Percentiles rank a stretch among this genome's conserved stretches.
phyloP scores from a whole-genome alignment of 1,140 invertebrate species.

The Archegozetes longisetosus region DNA sequence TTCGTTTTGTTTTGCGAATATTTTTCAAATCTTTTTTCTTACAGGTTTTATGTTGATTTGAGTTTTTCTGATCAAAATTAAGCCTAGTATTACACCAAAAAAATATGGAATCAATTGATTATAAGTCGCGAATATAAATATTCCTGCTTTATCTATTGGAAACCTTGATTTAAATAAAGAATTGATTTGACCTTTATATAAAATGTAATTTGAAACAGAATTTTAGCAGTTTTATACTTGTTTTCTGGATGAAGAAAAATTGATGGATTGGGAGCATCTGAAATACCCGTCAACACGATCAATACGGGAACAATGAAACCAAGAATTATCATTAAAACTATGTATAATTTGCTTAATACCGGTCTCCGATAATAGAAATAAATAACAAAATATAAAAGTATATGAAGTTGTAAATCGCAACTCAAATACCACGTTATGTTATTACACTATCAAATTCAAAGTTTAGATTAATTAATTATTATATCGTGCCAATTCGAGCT shows the following conservation, averaged over 20 bases:
- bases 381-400: constrained; percentile 5
- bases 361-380: not conserved
- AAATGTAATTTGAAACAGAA: too few species aligned
- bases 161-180: too few species aligned
- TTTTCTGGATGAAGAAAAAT: constrained; percentile 8
- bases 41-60: not conserved
- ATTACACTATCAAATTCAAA: constrained; percentile 3
- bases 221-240: not conserved
- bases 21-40: too few species aligned
- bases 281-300: constrained; percentile 1
- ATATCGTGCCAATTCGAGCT: too few species aligned
- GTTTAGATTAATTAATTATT: not conserved
- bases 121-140: constrained; percentile 10
- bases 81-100: constrained; percentile 3
- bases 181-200: too few species aligned
- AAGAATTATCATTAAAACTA: not conserved
- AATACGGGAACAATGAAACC: not conserved
- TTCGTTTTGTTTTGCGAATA: too few species aligned
- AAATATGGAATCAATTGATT: constrained; percentile 12
- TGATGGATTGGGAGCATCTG: constrained; percentile 8
- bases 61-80: not conserved
- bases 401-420: constrained; percentile 8
- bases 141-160: constrained; percentile 4
- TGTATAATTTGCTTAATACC: not conserved
- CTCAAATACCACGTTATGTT: constrained; percentile 10